A percentile compares a stretch with the other conserved stretches of the same genome.
phyloP scores from a whole-genome alignment of 2,113 vertebrate species.

The Channa argus region DNA sequence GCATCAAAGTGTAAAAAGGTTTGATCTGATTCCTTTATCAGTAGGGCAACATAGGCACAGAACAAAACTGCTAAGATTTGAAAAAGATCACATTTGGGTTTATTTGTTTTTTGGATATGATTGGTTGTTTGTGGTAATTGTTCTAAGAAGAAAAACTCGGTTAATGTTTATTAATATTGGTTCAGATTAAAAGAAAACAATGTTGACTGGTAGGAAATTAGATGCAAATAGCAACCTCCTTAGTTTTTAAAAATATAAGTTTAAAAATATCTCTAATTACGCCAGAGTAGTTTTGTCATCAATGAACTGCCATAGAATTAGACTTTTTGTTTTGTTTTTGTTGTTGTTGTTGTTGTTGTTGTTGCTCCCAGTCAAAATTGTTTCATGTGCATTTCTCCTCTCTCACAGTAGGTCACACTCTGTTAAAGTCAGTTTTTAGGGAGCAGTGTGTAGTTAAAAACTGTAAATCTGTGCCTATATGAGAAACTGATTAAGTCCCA shows the following conservation, averaged over 20 bases:
- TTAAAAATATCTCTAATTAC: no score
- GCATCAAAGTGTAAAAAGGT: no score
- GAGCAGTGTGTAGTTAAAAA: neutral
- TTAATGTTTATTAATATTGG: neutral
- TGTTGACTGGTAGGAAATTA: no score
- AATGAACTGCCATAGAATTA: neutral
- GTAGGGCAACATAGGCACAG: neutral
- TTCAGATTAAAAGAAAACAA: neutral
- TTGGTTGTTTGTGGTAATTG: neutral
- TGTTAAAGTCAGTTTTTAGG: neutral
- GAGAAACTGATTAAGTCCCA: neutral
- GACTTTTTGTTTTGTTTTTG: no score
- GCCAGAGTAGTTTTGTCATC: neutral
- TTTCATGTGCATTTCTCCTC: neutral
- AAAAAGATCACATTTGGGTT: neutral
- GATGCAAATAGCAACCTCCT: no score
- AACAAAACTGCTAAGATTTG: neutral
- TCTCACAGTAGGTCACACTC: constrained; percentile 10
- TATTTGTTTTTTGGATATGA: neutral
- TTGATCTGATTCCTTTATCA: no score
- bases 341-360: no score
- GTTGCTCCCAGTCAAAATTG: neutral
- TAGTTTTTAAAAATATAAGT: no score
- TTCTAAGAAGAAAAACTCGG: neutral
- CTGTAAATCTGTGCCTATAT: neutral